A percentile compares a stretch with the other conserved stretches of the same genome.
Conservation (phyloP, 2,888 invertebrate genomes). For the Caenorhabditis sulstoni region DNA sequence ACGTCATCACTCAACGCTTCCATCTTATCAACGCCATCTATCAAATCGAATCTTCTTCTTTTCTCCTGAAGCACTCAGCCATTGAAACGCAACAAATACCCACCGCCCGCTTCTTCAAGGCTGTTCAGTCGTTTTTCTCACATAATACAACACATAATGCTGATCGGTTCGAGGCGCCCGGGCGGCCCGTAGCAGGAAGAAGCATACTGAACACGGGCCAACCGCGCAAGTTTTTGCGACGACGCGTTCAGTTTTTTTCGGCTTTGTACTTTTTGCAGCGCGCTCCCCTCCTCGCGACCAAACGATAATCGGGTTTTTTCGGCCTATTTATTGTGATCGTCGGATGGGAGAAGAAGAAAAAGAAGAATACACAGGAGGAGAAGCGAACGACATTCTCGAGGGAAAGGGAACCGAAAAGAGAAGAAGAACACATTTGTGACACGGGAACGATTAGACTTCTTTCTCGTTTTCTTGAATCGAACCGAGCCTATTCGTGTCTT, state of each 20-base stretch:
- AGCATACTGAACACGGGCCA: slow-evolving; percentile 15
- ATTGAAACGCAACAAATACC: slow-evolving; percentile 9
- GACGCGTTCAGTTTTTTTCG: slow-evolving; percentile 28
- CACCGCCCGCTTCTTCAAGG: slow-evolving; percentile 7
- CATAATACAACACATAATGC: slow-evolving; percentile 17
- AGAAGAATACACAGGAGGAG: neutral
- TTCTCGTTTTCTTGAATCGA: too few species aligned
- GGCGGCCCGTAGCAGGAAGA: neutral
- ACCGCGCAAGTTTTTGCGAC: slow-evolving; percentile 17
- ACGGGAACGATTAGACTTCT: neutral
- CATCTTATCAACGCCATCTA: slow-evolving; percentile 14
- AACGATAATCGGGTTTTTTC: slow-evolving; percentile 37
- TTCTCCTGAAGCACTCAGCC: neutral
- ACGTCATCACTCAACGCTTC: slow-evolving; percentile 16
- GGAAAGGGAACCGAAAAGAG: neutral
- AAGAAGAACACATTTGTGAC: neutral
- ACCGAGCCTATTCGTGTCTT: slow-evolving; percentile 6
- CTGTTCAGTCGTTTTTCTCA: slow-evolving; percentile 17
- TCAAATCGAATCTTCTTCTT: slow-evolving; percentile 1
- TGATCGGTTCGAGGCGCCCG: slow-evolving; percentile 3
- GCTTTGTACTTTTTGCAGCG: slow-evolving; percentile 26
- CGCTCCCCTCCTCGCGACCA: too few species aligned
- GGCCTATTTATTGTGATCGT: slow-evolving; percentile 21
- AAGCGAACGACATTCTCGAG: slow-evolving; percentile 6
- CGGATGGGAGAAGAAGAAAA: neutral